A percentile compares a stretch with the other conserved stretches of the same genome.
phyloP scores from a whole-genome alignment of 1,140 invertebrate species.

The Drosophila lacertosa region DNA sequence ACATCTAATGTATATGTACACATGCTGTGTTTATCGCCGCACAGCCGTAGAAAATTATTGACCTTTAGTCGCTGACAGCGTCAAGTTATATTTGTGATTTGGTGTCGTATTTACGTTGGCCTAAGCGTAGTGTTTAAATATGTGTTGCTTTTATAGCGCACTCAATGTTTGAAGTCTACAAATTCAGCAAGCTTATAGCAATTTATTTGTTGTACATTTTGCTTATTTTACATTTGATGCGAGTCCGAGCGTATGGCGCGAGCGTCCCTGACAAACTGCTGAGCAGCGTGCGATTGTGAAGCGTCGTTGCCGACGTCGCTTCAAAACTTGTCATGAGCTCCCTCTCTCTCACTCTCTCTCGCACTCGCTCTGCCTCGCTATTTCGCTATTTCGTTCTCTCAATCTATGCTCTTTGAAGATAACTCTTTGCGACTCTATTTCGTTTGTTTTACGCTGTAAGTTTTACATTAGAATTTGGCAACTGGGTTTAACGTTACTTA shows the following conservation, averaged over 20 bases:
- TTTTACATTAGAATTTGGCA: constrained; percentile 28
- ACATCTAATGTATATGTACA: constrained; percentile 18
- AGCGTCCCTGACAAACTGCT: constrained; percentile 61
- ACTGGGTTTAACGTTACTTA: constrained; percentile 43
- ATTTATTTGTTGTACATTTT: constrained; percentile 25
- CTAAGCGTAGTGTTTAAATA: constrained; percentile 5
- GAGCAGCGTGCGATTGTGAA: constrained; percentile 27
- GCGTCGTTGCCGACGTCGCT: constrained; percentile 13
- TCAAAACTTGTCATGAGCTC: not conserved
- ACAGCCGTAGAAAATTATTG: constrained; percentile 49
- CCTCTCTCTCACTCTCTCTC: constrained; percentile 1
- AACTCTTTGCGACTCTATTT: constrained; percentile 3
- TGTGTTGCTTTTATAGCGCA: constrained; percentile 9
- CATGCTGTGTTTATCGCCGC: constrained; percentile 64
- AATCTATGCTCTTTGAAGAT: not conserved
- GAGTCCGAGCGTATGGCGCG: constrained; percentile 35
- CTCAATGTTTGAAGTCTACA: constrained; percentile 21
- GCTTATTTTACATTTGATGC: constrained; percentile 18
- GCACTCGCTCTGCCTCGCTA: not conserved
- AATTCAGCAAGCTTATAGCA: constrained; percentile 20
- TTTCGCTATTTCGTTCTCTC: constrained; percentile 14
- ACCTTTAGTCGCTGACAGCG: constrained; percentile 59
- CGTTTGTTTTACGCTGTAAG: not conserved
- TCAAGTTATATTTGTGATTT: constrained; percentile 26
- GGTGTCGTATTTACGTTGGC: constrained; percentile 15